Conservation (phyloP, 2,888 invertebrate genomes). For the Stenoptilia bipunctidactyla region DNA sequence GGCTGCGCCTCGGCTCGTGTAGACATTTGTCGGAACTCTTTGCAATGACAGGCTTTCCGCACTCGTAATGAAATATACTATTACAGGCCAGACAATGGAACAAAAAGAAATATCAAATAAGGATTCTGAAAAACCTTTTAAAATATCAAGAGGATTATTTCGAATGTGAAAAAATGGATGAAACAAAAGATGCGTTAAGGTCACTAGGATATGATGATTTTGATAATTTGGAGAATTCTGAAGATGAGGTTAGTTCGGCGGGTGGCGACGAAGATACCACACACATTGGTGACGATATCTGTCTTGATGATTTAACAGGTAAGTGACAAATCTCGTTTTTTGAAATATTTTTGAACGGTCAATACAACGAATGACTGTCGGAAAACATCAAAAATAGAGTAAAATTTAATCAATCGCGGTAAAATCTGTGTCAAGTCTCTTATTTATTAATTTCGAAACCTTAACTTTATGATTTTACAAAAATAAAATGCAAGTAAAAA, state of each 20-base stretch:
- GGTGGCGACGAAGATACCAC: conserved; percentile 70
- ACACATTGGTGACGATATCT: conserved; percentile 78
- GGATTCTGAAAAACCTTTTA: conserved; percentile 67
- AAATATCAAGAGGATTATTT: conserved; percentile 68
- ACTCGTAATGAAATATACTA: too few relatives aligned
- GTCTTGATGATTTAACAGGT: conserved; percentile 80
- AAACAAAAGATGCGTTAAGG: conserved; percentile 61
- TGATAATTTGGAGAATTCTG: conserved; percentile 60
- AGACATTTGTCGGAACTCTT: too few relatives aligned
- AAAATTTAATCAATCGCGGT: too few relatives aligned
- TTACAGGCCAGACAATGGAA: conserved; percentile 61
- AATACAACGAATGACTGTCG: too few relatives aligned
- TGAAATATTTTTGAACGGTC: background rate
- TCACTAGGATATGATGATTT: conserved; percentile 47
- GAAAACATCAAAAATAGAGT: too few relatives aligned
- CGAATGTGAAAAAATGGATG: conserved; percentile 62
- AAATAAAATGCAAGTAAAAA: too few relatives aligned
- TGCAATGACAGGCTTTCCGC: too few relatives aligned
- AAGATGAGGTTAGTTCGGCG: conserved; percentile 58
- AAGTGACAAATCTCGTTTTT: background rate
- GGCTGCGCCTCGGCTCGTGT: too few relatives aligned
- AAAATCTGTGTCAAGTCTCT: too few relatives aligned
- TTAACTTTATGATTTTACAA: too few relatives aligned
- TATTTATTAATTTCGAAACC: too few relatives aligned
- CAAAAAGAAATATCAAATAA: conserved; percentile 70